Evolutionary conservation across 2,888 invertebrate genomes (phyloP).

Genomic region (Calephelis perditalis): DNA sequence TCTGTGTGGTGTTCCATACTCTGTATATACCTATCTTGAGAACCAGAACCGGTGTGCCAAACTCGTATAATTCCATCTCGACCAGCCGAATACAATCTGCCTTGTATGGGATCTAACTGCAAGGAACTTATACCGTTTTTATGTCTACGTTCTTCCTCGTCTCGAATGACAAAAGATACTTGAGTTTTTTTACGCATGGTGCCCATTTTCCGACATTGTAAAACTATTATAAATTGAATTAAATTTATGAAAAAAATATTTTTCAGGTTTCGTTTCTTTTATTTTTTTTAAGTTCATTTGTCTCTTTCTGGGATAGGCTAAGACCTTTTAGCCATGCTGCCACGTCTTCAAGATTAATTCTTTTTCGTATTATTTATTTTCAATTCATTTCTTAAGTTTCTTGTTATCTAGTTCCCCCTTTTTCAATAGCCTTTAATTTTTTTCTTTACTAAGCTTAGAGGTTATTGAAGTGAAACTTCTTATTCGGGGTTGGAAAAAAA

Average conservation of each 20-base stretch:
- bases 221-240: conserved; percentile 21
- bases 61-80: conserved; percentile 98
- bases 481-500: no score
- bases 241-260: conserved; percentile 10
- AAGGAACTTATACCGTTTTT: conserved; percentile 97
- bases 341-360: no score
- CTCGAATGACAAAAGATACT: conserved; percentile 98
- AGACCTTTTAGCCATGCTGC: no score
- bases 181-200: conserved; percentile 80
- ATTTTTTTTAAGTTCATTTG: no score
- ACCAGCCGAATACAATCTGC: conserved; percentile 96
- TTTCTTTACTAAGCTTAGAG: no score
- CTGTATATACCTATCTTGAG: conserved; percentile 85
- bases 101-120: conserved; percentile 92
- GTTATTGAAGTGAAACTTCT: no score
- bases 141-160: conserved; percentile 95
- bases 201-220: conserved; percentile 76
- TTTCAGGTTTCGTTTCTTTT: background rate
- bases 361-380: no score
- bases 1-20: conserved; percentile 99
- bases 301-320: no score
- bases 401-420: no score
- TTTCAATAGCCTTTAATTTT: no score
- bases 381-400: no score
- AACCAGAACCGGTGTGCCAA: conserved; percentile 84